Evolutionary conservation across 2,113 vertebrate species (phyloP), one percentile per base, ranked within the genome.

Genomic region (Hippoglossus stenolepis): DNA sequence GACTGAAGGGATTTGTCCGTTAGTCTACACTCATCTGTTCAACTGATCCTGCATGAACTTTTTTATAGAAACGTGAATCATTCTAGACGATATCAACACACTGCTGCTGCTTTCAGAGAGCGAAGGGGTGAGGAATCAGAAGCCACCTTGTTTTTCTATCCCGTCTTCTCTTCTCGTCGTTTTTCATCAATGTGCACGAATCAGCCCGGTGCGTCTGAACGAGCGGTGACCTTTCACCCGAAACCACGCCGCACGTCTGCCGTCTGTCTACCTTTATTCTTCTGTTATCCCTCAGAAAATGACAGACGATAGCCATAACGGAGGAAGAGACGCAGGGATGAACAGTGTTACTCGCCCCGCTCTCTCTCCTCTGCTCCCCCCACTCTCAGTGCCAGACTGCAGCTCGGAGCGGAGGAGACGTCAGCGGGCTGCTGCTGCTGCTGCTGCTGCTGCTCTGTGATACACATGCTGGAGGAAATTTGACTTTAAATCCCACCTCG

Each of bases 181-280:
- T 60, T 9, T 73, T 64, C 57, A 4, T 71, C 73, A 35, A 18
- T 63, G 73, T 58, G 65, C 70, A 38, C 70, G 53, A 70, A 18
- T 77, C 57, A n/a, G 58, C 76, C 54, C 3, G 54, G 58, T 60
- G n/a, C 61, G 65, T 66, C 62, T 7, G 35, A 89, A 90, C 88
- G 80, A 90, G 75, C 2, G 87, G 89, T 91, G 90, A 84, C 65
- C 35, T 65, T 89, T 91, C 90, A 90, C 90, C 91, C 3, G 77
- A 90, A 20, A 81, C 47, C 75, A 51, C 75, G 5, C 2, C 65
- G 20, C 24, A 72, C 28, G 45, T 28, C 59, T 65, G 47, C 57
- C 80, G 74, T 58, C 58, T 18, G 59, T 79, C 73, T 60, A 35
- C 60, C 61, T 58, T 35, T 38, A 17, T 45, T 43, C 11, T 62